Conservation (phyloP, 2,113 vertebrate genomes). For the Crotalus horridus region DNA sequence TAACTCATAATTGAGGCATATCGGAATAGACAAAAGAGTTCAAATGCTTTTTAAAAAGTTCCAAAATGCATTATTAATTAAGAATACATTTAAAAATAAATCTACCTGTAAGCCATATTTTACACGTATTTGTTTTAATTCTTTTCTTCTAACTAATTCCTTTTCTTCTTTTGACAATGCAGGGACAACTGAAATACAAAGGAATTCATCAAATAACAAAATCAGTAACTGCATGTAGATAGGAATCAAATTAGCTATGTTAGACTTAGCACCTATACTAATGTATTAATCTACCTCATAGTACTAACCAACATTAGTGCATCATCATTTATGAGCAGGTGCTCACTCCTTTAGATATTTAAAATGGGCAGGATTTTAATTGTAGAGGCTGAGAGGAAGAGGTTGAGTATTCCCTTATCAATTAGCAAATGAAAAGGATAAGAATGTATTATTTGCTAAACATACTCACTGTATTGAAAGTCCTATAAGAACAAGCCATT, state of each 20-base stretch:
- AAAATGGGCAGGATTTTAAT: neutral
- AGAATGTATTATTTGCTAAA: neutral
- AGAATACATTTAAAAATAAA: constrained; percentile 25
- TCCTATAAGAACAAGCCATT: neutral
- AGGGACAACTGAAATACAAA: constrained; percentile 69
- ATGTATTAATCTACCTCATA: neutral
- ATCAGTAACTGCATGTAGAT: neutral
- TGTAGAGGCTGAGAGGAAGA: neutral
- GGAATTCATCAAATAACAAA: neutral
- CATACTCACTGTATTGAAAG: neutral
- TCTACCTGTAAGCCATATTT: constrained; percentile 96
- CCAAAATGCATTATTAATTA: neutral
- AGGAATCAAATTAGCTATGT: neutral
- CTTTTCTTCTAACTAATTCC: constrained; percentile 87
- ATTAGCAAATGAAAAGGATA: neutral
- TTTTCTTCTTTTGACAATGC: constrained; percentile 87
- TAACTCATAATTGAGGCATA: neutral
- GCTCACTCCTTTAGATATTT: neutral
- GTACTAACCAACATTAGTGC: neutral
- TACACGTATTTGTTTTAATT: constrained; percentile 92
- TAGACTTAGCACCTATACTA: neutral
- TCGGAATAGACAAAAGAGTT: neutral
- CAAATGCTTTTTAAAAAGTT: neutral
- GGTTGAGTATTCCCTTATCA: neutral
- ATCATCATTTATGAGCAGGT: neutral